These are phyloP conservation scores for Enteromius trimaculatus DNA, from an alignment of 2,797 vertebrate genomes.

Conservation along the genomic window DNA sequence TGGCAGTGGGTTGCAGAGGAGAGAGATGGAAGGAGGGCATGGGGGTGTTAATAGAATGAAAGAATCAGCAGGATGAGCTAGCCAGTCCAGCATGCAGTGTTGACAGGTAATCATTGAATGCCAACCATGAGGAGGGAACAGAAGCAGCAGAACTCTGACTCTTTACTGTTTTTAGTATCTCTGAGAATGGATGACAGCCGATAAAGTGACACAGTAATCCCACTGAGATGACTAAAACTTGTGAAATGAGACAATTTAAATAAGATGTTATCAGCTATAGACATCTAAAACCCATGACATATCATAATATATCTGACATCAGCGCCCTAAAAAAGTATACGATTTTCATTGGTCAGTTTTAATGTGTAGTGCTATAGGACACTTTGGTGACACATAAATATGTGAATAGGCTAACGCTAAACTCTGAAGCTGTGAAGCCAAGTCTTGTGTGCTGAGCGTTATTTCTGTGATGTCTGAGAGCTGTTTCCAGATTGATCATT, in stretches of 20 bases:
- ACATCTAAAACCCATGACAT: slow-evolving; percentile 2
- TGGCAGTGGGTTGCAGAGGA: slow-evolving; percentile 40
- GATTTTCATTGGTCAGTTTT: neutral
- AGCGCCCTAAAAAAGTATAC: neutral
- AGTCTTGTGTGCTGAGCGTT: neutral
- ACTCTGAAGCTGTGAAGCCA: neutral
- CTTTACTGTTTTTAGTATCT: slow-evolving; percentile 56
- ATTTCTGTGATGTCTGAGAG: neutral
- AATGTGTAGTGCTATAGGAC: neutral
- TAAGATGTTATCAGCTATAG: neutral
- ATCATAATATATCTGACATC: neutral
- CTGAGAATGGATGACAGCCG: slow-evolving; percentile 58
- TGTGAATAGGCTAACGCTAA: neutral
- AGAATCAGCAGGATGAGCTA: slow-evolving; percentile 66
- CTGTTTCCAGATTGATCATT: neutral
- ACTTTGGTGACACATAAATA: neutral
- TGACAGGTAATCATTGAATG: slow-evolving; percentile 72
- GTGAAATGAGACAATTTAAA: neutral
- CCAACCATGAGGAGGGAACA: slow-evolving; percentile 61
- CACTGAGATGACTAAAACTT: slow-evolving; percentile 42
- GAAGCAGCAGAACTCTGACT: slow-evolving; percentile 49
- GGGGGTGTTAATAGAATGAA: slow-evolving; percentile 70
- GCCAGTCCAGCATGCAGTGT: slow-evolving; percentile 53
- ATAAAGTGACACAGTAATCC: slow-evolving; percentile 58
- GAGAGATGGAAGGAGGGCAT: slow-evolving; percentile 55